phyloP scores from a whole-genome alignment of 2,797 vertebrate genomes.

The Cryptoprocta ferox region DNA sequence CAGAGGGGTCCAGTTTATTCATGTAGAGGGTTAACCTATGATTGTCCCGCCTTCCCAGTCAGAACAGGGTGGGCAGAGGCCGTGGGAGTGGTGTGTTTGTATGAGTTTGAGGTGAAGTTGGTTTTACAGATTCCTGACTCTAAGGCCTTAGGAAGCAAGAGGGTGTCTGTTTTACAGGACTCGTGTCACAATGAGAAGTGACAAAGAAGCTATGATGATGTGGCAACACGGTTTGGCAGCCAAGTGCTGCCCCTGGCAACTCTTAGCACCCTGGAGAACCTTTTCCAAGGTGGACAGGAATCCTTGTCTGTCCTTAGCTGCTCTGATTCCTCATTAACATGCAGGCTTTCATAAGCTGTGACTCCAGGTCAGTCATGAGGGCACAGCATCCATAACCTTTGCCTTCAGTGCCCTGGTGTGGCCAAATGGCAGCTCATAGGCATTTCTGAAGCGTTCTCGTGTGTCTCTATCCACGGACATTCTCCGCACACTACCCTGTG shows the following conservation, averaged over 20 bases:
- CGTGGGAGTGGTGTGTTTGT: neutral
- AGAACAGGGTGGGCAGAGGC: neutral
- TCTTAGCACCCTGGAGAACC: neutral
- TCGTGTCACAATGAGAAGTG: neutral
- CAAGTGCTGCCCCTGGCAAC: neutral
- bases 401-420: accelerated
- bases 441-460: neutral
- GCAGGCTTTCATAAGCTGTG: neutral
- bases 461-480: neutral
- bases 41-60: neutral
- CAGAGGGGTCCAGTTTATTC: neutral
- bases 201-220: neutral
- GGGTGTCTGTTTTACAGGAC: conserved; percentile 3
- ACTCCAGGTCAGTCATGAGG: neutral
- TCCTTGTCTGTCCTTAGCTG: neutral
- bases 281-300: neutral
- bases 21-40: neutral
- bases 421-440: neutral
- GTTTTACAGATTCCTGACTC: neutral
- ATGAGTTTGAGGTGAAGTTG: neutral
- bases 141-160: neutral
- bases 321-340: neutral
- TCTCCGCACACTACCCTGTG: neutral
- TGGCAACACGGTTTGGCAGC: neutral
- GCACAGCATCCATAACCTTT: neutral